These are phyloP conservation scores for Agapornis canus DNA, from an alignment of 2,797 vertebrate species.

Conservation along the genomic window DNA sequence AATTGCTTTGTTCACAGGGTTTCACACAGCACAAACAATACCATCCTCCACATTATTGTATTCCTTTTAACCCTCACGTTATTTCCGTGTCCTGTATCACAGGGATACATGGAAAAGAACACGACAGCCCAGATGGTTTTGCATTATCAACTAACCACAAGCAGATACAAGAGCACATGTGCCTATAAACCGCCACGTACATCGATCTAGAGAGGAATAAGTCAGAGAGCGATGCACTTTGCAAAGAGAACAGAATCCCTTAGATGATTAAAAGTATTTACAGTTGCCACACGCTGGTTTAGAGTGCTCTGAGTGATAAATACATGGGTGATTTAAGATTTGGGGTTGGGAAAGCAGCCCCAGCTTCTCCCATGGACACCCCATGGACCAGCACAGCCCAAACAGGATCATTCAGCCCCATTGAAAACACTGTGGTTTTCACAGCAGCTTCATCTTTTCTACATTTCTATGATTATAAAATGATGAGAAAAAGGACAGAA, in stretches of 20 bases:
- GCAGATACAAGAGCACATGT: background rate
- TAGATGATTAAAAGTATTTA: background rate
- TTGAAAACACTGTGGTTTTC: background rate
- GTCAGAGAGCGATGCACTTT: background rate
- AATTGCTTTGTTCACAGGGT: conserved; percentile 58
- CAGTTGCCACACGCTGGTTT: background rate
- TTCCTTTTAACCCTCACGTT: conserved; percentile 35
- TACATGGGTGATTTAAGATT: background rate
- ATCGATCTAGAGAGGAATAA: background rate
- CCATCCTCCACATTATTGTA: background rate
- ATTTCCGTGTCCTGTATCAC: background rate
- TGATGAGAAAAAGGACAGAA: background rate
- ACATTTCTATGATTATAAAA: background rate
- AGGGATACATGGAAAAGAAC: background rate
- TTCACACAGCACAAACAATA: conserved; percentile 25
- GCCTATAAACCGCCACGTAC: background rate
- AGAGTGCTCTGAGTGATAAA: background rate
- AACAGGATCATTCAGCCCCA: background rate
- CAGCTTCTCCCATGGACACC: background rate
- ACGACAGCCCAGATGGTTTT: background rate
- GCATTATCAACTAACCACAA: background rate
- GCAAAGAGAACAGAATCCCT: background rate
- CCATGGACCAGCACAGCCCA: background rate
- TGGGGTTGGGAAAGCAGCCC: background rate
- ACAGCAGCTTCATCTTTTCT: background rate